A percentile compares a stretch with the other conserved stretches of the same genome.
Evolutionary conservation across 2,113 vertebrate species (phyloP).

Genomic region (Myxocyprinus asiaticus): DNA sequence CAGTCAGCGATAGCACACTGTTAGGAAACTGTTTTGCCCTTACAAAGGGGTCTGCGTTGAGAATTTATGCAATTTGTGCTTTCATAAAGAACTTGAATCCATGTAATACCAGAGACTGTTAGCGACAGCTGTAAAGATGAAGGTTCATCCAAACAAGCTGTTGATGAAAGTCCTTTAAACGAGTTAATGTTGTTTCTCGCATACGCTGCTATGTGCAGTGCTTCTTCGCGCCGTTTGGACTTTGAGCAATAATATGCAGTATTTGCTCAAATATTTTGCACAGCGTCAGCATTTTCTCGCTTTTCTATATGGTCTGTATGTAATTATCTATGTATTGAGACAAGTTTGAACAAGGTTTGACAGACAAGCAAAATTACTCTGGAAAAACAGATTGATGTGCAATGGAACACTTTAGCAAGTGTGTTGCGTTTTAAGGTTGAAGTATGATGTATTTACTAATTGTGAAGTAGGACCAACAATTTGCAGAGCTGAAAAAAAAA

Average conservation of each 20-base stretch:
- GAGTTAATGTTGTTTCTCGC: too few species aligned
- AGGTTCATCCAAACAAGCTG: neutral
- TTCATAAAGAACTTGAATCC: neutral
- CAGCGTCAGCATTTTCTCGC: neutral
- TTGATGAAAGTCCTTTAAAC: too few species aligned
- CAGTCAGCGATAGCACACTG: neutral
- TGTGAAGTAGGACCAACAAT: too few species aligned
- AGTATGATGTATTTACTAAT: too few species aligned
- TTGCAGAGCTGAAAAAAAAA: too few species aligned
- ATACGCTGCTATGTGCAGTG: neutral
- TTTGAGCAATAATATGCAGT: slow-evolving; percentile 5
- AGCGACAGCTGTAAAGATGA: neutral
- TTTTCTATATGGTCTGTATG: neutral
- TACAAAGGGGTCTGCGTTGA: neutral
- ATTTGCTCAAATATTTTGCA: neutral
- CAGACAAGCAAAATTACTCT: neutral
- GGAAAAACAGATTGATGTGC: too few species aligned
- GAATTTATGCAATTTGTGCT: neutral
- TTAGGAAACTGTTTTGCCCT: neutral
- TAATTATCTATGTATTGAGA: neutral
- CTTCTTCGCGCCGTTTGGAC: neutral
- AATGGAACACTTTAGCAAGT: too few species aligned
- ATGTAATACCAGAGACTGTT: too few species aligned
- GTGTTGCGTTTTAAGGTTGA: too few species aligned
- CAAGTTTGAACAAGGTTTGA: neutral